Evolutionary conservation across 2,113 vertebrate species (phyloP), one percentile per base, ranked within the genome.

Genomic region (Poecilia latipinna): DNA sequence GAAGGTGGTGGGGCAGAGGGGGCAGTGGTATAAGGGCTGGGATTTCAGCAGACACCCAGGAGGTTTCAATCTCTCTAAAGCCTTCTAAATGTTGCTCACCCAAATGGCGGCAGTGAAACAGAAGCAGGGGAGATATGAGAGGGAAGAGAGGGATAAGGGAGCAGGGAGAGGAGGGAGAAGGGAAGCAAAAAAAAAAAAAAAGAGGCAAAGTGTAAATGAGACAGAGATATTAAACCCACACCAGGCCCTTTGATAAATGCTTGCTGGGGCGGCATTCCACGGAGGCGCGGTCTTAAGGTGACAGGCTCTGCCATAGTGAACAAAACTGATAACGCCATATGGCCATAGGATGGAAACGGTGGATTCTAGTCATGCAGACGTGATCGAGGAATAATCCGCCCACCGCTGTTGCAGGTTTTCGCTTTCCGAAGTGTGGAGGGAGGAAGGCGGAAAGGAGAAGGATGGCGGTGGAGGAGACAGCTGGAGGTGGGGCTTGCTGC

Each of bases 261-360:
- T 78, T 42, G 80, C 72, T 64, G 13, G 65, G 89, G 86, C 84
- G 29, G 70, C 39, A 44, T 90, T 90, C 88, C 92, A 92, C 79
- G 84, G 82, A 85, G 76, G 82, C 33, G 24, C 79, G 82, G 83
- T 90, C 83, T 93, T 93, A 86, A 93, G 89, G 89, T 94, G 92
- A 92, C 92, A 90, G 87, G 66, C 75, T 82, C 83, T 66, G 83
- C 84, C 78, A 86, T 63, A 65, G 88, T 83, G 82, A 84, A 79
- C 79, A 82, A 79, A 92, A 92, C 70, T 88, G 85, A 93, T 92
- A 84, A 86, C 75, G 79, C 86, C 90, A 92, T 88, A 86, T 89
- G 92, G 89, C 79, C 39, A 44, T 75, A 84, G 64, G 70, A 79
- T 80, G 84, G 79, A 51, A 65, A 72, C 61, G 65, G 74, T 68